phyloP scores from a whole-genome alignment of 2,888 invertebrate genomes.

The Euplagia quadripunctaria region DNA sequence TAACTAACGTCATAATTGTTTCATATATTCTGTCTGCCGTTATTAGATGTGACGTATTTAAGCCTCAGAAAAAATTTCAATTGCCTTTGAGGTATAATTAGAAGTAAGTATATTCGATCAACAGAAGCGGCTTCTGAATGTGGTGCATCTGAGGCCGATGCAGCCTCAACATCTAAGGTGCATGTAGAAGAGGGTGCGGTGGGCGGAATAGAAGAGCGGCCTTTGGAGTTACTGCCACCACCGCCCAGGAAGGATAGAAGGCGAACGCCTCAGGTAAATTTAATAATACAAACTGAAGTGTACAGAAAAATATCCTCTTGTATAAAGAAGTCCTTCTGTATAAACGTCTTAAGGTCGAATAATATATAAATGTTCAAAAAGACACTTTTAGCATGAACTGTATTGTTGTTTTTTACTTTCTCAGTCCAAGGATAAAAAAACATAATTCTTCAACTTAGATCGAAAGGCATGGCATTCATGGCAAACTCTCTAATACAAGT shows the following conservation, averaged over 20 bases:
- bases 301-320: neutral
- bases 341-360: no score
- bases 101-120: constrained; percentile 44
- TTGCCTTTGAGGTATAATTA: constrained; percentile 22
- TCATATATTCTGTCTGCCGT: constrained; percentile 42
- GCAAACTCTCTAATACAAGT: no score
- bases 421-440: neutral
- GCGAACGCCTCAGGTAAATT: constrained; percentile 68
- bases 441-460: neutral
- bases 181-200: constrained; percentile 64
- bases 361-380: neutral
- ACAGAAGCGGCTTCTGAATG: constrained; percentile 78
- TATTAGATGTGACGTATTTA: neutral
- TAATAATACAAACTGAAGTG: neutral
- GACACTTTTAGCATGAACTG: neutral
- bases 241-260: constrained; percentile 78
- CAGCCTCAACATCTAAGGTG: constrained; percentile 74
- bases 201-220: constrained; percentile 65
- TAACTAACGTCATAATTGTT: constrained; percentile 25
- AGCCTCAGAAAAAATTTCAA: neutral
- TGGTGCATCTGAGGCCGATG: constrained; percentile 71
- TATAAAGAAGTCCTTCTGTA: neutral
- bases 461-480: neutral
- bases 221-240: constrained; percentile 83
- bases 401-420: neutral